A percentile compares a stretch with the other conserved stretches of the same genome.
phyloP scores from a whole-genome alignment of 2,888 invertebrate species.

The Theristus sp. region DNA sequence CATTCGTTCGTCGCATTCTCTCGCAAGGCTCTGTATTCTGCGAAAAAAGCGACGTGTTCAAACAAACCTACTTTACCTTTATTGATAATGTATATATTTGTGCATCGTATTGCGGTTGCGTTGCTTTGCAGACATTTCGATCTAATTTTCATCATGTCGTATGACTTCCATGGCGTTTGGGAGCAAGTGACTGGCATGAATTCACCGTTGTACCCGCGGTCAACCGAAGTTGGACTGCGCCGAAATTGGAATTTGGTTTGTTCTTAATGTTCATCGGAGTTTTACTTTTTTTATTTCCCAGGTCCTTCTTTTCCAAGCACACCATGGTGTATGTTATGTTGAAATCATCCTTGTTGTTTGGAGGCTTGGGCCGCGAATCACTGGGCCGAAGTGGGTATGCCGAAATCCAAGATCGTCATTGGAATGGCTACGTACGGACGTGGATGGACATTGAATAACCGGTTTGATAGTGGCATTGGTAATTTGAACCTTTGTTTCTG shows the following conservation, averaged over 20 bases:
- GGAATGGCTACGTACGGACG: conserved; percentile 24
- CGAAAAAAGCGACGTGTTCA: too few species aligned
- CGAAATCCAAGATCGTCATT: conserved; percentile 19
- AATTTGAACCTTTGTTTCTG: too few species aligned
- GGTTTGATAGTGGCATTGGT: not conserved
- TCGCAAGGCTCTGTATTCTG: too few species aligned
- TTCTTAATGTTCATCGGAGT: conserved; percentile 3
- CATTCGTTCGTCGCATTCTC: too few species aligned
- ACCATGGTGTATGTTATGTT: not conserved
- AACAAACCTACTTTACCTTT: too few species aligned
- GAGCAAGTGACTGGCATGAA: conserved; percentile 15
- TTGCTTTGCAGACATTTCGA: conserved; percentile 14
- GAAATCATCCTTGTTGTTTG: too few species aligned
- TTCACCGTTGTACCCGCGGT: conserved; percentile 15
- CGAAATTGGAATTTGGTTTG: conserved; percentile 17
- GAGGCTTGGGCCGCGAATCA: conserved; percentile 63
- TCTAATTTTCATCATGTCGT: conserved; percentile 20
- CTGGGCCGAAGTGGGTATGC: conserved; percentile 36
- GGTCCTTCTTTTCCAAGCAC: not conserved
- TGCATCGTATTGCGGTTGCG: too few species aligned
- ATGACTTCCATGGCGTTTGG: conserved; percentile 21
- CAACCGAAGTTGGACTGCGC: conserved; percentile 13
- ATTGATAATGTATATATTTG: too few species aligned
- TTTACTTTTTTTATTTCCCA: not conserved
- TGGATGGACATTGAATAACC: conserved; percentile 16